Conservation (phyloP, 2,888 invertebrate genomes). For the Athrips mouffetella region DNA sequence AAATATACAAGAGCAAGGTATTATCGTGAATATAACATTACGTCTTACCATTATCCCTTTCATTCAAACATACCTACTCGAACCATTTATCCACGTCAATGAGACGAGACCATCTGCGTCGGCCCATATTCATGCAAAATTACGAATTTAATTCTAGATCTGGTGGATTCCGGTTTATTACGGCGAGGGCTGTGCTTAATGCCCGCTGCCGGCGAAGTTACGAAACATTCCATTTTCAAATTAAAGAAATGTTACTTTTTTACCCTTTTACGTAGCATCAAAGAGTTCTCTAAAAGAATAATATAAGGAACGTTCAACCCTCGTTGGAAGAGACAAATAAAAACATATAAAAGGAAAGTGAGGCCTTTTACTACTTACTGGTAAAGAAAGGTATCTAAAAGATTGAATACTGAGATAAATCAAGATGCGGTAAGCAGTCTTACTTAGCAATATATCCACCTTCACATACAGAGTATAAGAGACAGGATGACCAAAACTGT, state of each 20-base stretch:
- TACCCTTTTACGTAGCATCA: slow-evolving; percentile 28
- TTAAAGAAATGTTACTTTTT: slow-evolving; percentile 31
- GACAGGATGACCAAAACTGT: no score
- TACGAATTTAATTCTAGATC: slow-evolving; percentile 22
- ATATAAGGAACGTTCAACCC: slow-evolving; percentile 11
- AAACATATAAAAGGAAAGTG: neutral
- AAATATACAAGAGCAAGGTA: no score
- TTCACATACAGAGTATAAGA: no score
- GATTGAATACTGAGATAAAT: no score
- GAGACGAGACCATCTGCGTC: no score
- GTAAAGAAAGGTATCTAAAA: no score
- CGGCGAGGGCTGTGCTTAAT: slow-evolving; percentile 30
- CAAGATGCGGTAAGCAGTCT: no score
- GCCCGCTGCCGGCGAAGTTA: slow-evolving; percentile 25
- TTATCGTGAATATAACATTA: no score
- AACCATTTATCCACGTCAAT: no score
- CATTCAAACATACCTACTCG: no score
- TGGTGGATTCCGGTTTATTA: slow-evolving; percentile 26
- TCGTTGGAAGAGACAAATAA: slow-evolving; percentile 6
- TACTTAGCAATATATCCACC: no score
- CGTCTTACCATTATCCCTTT: no score
- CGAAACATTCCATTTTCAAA: slow-evolving; percentile 31
- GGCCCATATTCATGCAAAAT: slow-evolving; percentile 15
- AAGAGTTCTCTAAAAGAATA: slow-evolving; percentile 20
- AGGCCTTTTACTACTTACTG: slow-evolving; percentile 21